Conservation (phyloP, 1,140 invertebrate species). For the Lepidurus couesii region DNA sequence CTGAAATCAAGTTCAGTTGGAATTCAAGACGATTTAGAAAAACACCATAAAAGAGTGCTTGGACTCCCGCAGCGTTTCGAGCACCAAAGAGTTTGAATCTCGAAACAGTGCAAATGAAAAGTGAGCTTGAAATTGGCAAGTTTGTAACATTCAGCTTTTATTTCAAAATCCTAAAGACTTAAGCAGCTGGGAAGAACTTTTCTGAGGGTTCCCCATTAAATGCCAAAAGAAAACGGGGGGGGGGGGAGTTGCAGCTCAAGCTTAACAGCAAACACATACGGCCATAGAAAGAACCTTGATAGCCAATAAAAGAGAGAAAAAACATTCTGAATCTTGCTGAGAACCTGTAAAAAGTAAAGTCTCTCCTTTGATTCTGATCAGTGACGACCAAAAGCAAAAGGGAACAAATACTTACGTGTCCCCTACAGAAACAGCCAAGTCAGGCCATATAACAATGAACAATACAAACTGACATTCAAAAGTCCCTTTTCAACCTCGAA, state of each 20-base stretch:
- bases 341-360: not conserved
- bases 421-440: not conserved
- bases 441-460: not conserved
- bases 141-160: too few relatives aligned
- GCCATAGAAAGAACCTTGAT: conserved; percentile 11
- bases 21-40: too few relatives aligned
- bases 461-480: too few relatives aligned
- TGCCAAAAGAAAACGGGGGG: not conserved
- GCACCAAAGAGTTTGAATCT: too few relatives aligned
- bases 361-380: not conserved
- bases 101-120: too few relatives aligned
- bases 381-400: not conserved
- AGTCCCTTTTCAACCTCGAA: too few relatives aligned
- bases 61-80: too few relatives aligned
- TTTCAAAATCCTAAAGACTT: too few relatives aligned
- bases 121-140: too few relatives aligned
- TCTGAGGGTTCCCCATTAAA: not conserved
- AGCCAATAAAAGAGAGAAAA: conserved; percentile 13
- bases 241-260: not conserved
- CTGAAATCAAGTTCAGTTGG: too few relatives aligned
- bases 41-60: too few relatives aligned
- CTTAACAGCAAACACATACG: conserved; percentile 11
- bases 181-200: too few relatives aligned
- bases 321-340: not conserved
- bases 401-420: not conserved